These are phyloP conservation scores for Xenus cinereus DNA, from an alignment of 2,113 vertebrate genomes.

Conservation along the genomic window DNA sequence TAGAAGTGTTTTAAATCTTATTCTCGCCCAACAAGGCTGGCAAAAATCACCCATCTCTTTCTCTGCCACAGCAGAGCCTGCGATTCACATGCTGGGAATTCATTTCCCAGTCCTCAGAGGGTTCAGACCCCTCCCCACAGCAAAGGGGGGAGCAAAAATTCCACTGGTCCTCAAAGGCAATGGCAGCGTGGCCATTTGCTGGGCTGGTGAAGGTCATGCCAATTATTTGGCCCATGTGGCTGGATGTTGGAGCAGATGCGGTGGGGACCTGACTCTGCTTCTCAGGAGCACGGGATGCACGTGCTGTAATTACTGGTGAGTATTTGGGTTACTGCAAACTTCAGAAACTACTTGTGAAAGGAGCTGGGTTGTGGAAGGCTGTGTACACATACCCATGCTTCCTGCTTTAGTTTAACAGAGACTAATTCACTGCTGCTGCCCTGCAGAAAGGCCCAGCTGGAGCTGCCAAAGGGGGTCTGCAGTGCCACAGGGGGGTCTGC, in stretches of 20 bases:
- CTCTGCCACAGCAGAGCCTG: background rate
- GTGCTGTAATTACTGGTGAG: background rate
- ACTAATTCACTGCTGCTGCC: background rate
- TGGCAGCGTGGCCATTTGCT: accelerated
- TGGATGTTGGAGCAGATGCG: background rate
- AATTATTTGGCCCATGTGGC: accelerated
- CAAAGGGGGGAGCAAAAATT: background rate
- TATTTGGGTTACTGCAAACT: background rate
- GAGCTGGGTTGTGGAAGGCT: background rate
- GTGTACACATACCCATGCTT: background rate
- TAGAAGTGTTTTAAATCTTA: background rate
- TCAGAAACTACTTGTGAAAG: background rate
- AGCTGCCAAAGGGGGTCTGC: background rate
- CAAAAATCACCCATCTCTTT: background rate
- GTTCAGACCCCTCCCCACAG: background rate
- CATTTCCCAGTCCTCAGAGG: background rate
- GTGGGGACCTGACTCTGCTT: background rate
- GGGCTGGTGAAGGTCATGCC: background rate
- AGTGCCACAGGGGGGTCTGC: background rate
- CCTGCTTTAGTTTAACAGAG: background rate
- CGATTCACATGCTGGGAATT: background rate
- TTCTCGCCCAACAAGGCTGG: background rate
- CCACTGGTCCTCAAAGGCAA: background rate
- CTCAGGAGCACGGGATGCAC: background rate
- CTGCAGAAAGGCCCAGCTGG: background rate